Evolutionary conservation across 1,140 invertebrate genomes (phyloP), one percentile per base, ranked within the genome.

Genomic region (Formica selysi): DNA sequence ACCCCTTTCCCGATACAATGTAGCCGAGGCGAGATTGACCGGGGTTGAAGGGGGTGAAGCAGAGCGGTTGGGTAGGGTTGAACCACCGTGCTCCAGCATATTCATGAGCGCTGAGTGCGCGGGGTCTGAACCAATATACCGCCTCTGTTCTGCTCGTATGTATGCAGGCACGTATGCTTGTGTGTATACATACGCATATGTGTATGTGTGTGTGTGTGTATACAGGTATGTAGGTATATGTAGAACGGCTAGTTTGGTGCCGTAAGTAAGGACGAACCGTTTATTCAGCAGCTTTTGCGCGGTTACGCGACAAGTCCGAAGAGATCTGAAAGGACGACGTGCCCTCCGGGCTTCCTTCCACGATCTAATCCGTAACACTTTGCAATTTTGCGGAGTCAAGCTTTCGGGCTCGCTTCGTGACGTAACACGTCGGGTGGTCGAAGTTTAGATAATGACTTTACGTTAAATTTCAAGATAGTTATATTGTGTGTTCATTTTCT

Each of bases 51-150:
- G 86, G 85, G 71, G 59, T 62, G 54, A 85, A 70, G 70, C 59
- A 65, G 83, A 81, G 59, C 32, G 80, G 87, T 51, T 76, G 61
- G 79, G 80, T 76, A 86, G 85, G 85, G 90, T 89, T 89, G 89
- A 92, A 91, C 91, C 91, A 90, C 92, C 93, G 91, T 93, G 93
- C 92, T 89, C 87, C 88, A 79, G 93, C 92, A 93, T 93, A 93
- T 93, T 93, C 93, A 93, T 93, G 93, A 93, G 93, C 88, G 92
- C 92, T 93, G 93, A 93, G 92, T 93, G 91, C 91, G 93, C 93
- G 90, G 86, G 87, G 93, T 91, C 92, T 91, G 90, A 92, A 92
- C 92, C 92, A 93, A 93, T 93, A 93, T 92, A 92, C 86, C 84
- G 68, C 62, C 79, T 83, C 79, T 83, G 79, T 83, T 71, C 79